Base-by-base conservation (phyloP, 2,113 vertebrate genomes). In the Gambusia holbrooki region DNA sequence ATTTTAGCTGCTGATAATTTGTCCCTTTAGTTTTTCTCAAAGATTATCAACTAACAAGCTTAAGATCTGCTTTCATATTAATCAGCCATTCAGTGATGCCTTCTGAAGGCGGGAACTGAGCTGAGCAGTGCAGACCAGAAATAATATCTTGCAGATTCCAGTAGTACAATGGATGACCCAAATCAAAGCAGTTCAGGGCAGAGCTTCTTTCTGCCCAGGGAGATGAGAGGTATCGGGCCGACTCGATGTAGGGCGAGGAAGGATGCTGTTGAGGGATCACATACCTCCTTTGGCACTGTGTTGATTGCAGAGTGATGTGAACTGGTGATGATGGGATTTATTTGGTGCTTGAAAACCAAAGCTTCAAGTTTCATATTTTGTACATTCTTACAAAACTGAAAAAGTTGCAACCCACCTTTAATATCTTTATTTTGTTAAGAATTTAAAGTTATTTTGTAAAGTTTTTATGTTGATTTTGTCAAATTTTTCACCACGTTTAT, bases 221-320 rank as follows among this genome's bases (percentile, higher is more conserved):
- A 78, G 91, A 89, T 89, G 91, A 92, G 84, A 84, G 88, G 90
- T 45, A 62, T 29, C 0, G 11, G 80, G 74, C 65, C 14, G 37
- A 71, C 68, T 80, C 8, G 33, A 28, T 72, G 70, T 5, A 28
- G 28, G 72, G 76, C 5, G 72, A 78, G 71, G 71, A 78, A 45
- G 75, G 83, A 83, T 2, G 77, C 69, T 58, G 84, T 78, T 62
- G 83, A 89, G 80, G 85, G 87, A 87, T 89, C 66, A 51, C 86
- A 77, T 85, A 74, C 78, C 80, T 77, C 66, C 72, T 37, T 35
- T 84, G 88, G 83, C 83, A 87, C 64, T 51, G 62, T 65, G 80
- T 64, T 79, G 84, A 91, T 40, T 51, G 77, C 60, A 51, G 37
- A 66, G 66, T 81, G 73, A 76, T 13, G 11, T 79, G 80, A 28